Evolutionary conservation across 2,113 vertebrate genomes (phyloP).

Genomic region (Lipotes vexillifer): DNA sequence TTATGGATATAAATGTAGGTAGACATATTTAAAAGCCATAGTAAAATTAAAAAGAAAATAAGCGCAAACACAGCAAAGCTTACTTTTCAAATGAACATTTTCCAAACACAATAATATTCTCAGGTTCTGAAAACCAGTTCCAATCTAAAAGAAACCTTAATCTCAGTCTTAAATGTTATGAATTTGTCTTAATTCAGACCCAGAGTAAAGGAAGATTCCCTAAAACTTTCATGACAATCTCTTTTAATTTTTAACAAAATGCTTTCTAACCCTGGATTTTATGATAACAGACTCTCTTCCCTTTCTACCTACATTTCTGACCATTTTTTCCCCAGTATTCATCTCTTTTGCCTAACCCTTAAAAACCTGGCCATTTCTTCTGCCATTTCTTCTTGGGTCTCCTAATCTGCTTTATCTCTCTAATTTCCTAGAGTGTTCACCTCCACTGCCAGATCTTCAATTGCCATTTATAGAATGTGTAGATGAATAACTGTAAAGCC

Average conservation of each 20-base stretch:
- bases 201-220: neutral
- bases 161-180: neutral
- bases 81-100: neutral
- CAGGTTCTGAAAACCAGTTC: neutral
- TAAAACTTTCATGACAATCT: neutral
- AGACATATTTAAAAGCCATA: neutral
- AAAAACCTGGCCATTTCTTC: neutral
- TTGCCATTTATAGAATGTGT: neutral
- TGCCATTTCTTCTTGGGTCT: neutral
- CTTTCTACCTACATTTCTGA: neutral
- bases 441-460: neutral
- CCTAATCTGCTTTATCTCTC: neutral
- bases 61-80: neutral
- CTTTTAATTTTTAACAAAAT: neutral
- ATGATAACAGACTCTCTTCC: neutral
- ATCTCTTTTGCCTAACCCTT: neutral
- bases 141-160: neutral
- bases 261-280: neutral
- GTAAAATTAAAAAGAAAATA: neutral
- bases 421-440: neutral
- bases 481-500: neutral
- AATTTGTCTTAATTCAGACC: neutral
- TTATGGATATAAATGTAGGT: neutral
- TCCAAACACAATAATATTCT: neutral
- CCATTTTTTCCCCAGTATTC: neutral